A percentile compares a stretch with the other conserved stretches of the same genome.
phyloP scores from a whole-genome alignment of 2,113 vertebrate genomes.

The Entomyzon cyanotis region DNA sequence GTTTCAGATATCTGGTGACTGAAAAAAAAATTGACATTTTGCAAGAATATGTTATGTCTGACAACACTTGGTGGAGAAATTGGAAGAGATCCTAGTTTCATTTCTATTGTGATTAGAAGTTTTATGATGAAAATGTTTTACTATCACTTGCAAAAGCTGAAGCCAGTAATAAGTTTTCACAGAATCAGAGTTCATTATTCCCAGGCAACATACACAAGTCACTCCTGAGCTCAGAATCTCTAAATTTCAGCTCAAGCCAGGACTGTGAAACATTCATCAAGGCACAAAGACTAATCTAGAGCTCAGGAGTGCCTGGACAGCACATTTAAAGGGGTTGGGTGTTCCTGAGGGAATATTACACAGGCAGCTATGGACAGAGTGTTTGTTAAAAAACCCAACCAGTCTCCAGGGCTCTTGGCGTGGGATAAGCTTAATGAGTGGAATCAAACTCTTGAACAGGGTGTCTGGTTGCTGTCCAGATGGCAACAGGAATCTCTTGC shows the following conservation, averaged over 20 bases:
- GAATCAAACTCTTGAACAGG: neutral
- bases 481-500: neutral
- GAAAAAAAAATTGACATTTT: neutral
- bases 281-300: neutral
- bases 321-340: neutral
- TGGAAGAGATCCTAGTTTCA: neutral
- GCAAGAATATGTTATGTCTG: neutral
- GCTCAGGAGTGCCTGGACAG: neutral
- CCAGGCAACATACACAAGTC: rapidly evolving
- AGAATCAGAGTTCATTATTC: neutral
- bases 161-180: neutral
- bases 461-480: neutral
- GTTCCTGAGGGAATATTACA: neutral
- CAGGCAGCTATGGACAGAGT: neutral
- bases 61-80: neutral
- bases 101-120: neutral
- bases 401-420: neutral
- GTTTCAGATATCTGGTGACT: neutral
- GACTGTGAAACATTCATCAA: neutral
- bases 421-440: neutral
- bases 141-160: neutral
- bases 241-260: neutral
- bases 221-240: neutral
- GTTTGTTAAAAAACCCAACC: neutral
- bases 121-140: neutral